Conservation (phyloP, 2,797 vertebrate species). For the Falco biarmicus region DNA sequence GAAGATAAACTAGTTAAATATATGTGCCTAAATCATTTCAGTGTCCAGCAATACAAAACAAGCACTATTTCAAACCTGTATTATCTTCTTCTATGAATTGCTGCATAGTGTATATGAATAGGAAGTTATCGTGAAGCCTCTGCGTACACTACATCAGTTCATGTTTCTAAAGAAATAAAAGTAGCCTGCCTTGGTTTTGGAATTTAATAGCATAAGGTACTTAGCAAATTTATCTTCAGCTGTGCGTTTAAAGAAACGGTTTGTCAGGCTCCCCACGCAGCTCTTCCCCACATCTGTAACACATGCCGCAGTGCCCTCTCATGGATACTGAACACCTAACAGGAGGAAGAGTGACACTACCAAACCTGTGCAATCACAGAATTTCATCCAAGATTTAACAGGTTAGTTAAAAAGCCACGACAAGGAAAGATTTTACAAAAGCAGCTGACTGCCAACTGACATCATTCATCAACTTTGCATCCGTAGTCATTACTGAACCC, state of each 20-base stretch:
- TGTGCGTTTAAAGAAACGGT: neutral
- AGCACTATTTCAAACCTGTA: neutral
- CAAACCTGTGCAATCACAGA: neutral
- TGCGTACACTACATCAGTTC: neutral
- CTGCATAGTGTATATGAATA: neutral
- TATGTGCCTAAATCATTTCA: neutral
- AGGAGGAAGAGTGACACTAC: neutral
- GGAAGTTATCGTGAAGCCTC: neutral
- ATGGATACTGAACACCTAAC: constrained; percentile 44
- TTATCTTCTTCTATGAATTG: neutral
- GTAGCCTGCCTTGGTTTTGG: neutral
- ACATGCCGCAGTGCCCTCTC: constrained; percentile 71
- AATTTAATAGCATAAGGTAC: neutral
- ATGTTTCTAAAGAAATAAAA: neutral
- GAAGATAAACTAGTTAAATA: neutral
- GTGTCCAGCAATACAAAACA: neutral
- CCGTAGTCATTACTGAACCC: neutral
- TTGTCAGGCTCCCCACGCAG: neutral
- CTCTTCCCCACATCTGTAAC: neutral
- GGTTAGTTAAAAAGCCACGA: neutral
- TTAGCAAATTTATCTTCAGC: neutral
- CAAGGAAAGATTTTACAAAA: neutral
- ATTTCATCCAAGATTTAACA: neutral
- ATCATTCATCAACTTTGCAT: neutral
- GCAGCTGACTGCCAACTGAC: neutral